A percentile compares a stretch with the other conserved stretches of the same genome.
Conservation (phyloP, 2,113 vertebrate genomes). For the Daubentonia madagascariensis region DNA sequence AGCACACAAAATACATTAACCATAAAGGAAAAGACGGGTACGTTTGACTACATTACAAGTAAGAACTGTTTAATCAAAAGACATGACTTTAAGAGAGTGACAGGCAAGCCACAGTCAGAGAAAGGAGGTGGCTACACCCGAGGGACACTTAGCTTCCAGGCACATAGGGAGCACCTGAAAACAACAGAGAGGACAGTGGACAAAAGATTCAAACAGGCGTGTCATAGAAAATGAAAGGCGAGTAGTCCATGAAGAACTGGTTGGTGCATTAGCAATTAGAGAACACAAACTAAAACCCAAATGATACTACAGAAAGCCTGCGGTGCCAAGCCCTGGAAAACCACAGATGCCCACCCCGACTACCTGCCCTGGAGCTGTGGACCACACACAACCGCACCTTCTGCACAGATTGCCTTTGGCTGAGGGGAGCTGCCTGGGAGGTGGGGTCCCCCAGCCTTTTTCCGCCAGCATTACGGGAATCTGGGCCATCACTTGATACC, state of each 20-base stretch:
- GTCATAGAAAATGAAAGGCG: not conserved
- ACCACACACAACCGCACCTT: not conserved
- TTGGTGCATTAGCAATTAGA: too few relatives aligned
- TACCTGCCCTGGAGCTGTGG: rapidly evolving
- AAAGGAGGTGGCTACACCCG: not conserved
- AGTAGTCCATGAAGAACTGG: rapidly evolving
- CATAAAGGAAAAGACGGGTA: not conserved
- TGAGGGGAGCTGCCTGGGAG: not conserved
- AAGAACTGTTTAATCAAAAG: not conserved
- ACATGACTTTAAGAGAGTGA: not conserved
- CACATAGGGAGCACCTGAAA: not conserved
- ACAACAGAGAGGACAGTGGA: not conserved
- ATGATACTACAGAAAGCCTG: not conserved
- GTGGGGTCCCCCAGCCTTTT: not conserved
- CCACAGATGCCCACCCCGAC: not conserved
- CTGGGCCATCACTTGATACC: not conserved
- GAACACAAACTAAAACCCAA: not conserved
- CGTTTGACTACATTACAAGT: not conserved
- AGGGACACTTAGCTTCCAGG: not conserved
- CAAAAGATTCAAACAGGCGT: not conserved
- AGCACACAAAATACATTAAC: not conserved
- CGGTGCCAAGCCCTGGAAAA: not conserved
- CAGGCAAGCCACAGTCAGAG: not conserved
- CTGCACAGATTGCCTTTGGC: not conserved
- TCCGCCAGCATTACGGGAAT: not conserved